Conservation (phyloP, 2,113 vertebrate genomes). For the Protobothrops flavoviridis region DNA sequence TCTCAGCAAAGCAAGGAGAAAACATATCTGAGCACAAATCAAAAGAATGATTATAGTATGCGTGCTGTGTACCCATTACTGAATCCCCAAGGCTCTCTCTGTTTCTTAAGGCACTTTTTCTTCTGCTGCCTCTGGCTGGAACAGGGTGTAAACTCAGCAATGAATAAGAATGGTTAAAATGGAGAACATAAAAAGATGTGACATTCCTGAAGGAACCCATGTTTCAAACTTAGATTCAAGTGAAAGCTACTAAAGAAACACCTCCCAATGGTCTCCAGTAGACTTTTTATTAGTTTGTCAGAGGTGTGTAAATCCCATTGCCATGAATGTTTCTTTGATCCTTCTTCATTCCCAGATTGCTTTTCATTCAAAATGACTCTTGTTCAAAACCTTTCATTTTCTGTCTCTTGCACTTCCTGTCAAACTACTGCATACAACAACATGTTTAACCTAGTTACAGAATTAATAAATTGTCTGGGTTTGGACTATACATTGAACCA, state of each 20-base stretch:
- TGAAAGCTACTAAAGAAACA: slow-evolving; percentile 33
- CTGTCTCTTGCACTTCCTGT: neutral
- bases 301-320: slow-evolving; percentile 24
- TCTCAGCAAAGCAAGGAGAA: slow-evolving; percentile 64
- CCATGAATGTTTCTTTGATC: slow-evolving; percentile 11
- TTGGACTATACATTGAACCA: neutral
- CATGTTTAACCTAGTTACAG: neutral
- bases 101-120: slow-evolving; percentile 67
- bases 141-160: slow-evolving; percentile 52
- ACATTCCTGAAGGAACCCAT: slow-evolving; percentile 44
- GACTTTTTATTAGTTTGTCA: slow-evolving; percentile 34
- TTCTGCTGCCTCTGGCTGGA: slow-evolving; percentile 54
- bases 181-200: slow-evolving; percentile 43
- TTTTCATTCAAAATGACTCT: slow-evolving; percentile 52
- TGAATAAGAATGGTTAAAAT: slow-evolving; percentile 51
- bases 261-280: slow-evolving; percentile 27
- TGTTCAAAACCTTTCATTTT: slow-evolving; percentile 22
- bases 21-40: slow-evolving; percentile 69
- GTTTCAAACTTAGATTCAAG: slow-evolving; percentile 47
- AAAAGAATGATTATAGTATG: slow-evolving; percentile 63
- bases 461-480: neutral
- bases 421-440: neutral
- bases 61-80: slow-evolving; percentile 49
- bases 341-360: slow-evolving; percentile 35
- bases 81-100: slow-evolving; percentile 64